Percentiles rank a stretch among this genome's conserved stretches.
Conservation (phyloP, 2,797 vertebrate species). For the Anisognathus igniventris region DNA sequence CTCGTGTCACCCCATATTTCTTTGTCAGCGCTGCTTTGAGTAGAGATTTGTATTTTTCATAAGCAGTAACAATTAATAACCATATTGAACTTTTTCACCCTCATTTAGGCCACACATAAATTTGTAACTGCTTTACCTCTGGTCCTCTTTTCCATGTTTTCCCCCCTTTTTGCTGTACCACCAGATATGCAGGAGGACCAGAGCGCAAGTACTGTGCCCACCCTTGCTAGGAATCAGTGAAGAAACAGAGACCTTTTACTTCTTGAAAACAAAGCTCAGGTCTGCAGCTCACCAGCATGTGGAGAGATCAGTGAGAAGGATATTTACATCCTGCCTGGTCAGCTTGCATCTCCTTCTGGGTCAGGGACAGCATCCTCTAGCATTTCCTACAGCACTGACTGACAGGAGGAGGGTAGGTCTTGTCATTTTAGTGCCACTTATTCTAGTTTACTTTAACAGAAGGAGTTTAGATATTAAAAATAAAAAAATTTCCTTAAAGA, state of each 20-base stretch:
- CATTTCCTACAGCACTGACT: not conserved
- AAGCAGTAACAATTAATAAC: not conserved
- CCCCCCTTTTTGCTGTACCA: not conserved
- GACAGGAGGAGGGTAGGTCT: not conserved
- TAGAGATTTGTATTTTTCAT: not conserved
- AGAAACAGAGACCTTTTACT: not conserved
- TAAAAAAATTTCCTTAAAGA: not conserved
- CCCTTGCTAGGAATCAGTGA: not conserved
- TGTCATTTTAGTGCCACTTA: not conserved
- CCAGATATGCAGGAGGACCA: not conserved
- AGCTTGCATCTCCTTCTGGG: not conserved
- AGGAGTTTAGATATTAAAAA: not conserved
- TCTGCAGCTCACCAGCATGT: not conserved
- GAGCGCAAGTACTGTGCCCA: not conserved
- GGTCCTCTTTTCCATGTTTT: not conserved
- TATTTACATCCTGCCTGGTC: not conserved
- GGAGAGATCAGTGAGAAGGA: not conserved
- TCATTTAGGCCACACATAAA: fast-evolving
- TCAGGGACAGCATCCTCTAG: not conserved
- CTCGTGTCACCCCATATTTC: not conserved
- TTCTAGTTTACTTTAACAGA: not conserved
- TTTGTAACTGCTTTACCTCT: not conserved
- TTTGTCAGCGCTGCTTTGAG: not conserved
- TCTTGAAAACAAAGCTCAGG: not conserved
- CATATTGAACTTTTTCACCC: not conserved